Conservation (phyloP, 2,113 vertebrate species). For the Chrysochloris asiatica region DNA sequence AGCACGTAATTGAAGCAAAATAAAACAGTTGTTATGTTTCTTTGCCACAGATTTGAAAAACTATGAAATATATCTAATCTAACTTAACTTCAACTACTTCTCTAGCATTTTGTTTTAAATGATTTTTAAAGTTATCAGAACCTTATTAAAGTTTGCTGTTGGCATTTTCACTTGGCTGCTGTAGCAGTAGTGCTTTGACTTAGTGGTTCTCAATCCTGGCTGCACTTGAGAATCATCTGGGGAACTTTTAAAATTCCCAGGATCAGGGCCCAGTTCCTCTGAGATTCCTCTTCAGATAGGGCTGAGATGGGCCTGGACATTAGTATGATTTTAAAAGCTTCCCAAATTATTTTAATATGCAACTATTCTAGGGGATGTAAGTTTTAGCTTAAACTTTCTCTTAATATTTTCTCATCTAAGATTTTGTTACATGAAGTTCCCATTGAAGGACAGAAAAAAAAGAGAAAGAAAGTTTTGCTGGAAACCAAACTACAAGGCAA, state of each 20-base stretch:
- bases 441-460: slow-evolving; percentile 98
- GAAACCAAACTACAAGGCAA: slow-evolving; percentile 91
- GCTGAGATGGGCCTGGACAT: background rate
- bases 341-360: slow-evolving; percentile 5
- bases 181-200: background rate
- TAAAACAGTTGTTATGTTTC: slow-evolving; percentile 14
- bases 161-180: background rate
- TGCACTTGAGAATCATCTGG: background rate
- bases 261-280: background rate
- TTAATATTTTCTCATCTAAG: slow-evolving; percentile 82
- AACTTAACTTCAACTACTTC: background rate
- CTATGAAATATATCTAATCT: slow-evolving; percentile 21
- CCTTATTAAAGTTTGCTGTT: background rate
- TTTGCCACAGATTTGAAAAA: background rate
- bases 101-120: slow-evolving; percentile 47
- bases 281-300: background rate
- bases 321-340: slow-evolving; percentile 23
- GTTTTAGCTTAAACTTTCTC: slow-evolving; percentile 54
- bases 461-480: slow-evolving; percentile 94
- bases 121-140: slow-evolving; percentile 12
- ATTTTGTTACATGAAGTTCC: slow-evolving; percentile 97
- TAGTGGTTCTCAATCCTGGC: background rate
- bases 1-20: background rate
- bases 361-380: background rate
- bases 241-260: background rate